A percentile compares a stretch with the other conserved stretches of the same genome.
phyloP scores from a whole-genome alignment of 2,888 invertebrate genomes.

The Cheilosia pagana region DNA sequence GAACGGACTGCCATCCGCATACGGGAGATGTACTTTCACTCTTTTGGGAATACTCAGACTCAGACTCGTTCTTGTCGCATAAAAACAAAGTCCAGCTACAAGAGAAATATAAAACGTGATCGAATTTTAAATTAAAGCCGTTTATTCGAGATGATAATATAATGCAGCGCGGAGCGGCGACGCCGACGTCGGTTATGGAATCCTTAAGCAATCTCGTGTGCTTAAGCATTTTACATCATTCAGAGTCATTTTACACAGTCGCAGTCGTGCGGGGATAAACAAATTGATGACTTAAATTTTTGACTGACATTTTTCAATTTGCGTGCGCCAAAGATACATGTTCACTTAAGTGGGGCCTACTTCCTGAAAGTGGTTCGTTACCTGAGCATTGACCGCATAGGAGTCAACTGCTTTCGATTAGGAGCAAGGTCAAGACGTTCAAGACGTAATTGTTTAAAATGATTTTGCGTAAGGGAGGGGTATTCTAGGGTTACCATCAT shows the following conservation, averaged over 20 bases:
- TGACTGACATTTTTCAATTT: constrained; percentile 1
- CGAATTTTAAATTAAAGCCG: constrained; percentile 35
- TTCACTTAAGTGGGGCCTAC: neutral
- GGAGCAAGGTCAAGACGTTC: neutral
- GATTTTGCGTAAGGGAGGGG: too few relatives aligned
- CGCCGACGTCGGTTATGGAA: neutral
- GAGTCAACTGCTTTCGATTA: neutral
- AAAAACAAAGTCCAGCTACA: neutral
- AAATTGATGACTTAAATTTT: constrained; percentile 25
- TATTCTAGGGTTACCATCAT: too few relatives aligned
- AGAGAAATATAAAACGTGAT: constrained; percentile 29
- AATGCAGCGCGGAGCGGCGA: neutral
- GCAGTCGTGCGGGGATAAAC: constrained; percentile 16
- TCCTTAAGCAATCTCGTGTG: neutral
- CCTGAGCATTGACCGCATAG: neutral
- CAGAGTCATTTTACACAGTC: constrained; percentile 4
- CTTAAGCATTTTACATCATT: constrained; percentile 5
- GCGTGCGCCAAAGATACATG: constrained; percentile 39
- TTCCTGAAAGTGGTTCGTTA: constrained; percentile 27
- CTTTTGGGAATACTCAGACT: constrained; percentile 4
- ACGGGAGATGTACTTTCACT: constrained; percentile 20
- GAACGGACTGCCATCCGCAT: constrained; percentile 16
- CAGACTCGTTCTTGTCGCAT: neutral
- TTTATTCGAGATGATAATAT: constrained; percentile 32
- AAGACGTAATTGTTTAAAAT: neutral